Evolutionary conservation across 2,797 vertebrate genomes (phyloP), one percentile per base, ranked within the genome.

Genomic region (Pseudochaenichthys georgianus): DNA sequence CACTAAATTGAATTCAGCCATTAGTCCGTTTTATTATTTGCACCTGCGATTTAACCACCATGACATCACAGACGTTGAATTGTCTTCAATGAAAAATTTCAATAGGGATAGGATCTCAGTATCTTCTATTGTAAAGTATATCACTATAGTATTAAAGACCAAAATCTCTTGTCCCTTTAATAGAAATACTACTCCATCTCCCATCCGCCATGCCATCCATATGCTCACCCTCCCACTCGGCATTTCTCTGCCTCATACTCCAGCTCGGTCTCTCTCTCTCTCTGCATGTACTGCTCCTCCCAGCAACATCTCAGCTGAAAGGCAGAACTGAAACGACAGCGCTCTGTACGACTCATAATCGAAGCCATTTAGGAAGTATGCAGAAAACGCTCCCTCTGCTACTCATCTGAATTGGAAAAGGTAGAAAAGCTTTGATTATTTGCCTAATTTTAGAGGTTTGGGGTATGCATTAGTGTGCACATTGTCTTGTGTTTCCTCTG

Each of bases 241-340:
- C 46, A 83, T 59, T 75, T 75, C 80, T 60, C 80, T 59, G 63
- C 83, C 77, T 88, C 83, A 86, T 85, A 76, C 86, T 80, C 79
- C 82, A 86, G 73, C 81, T 77, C 85, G 75, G 74, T 55, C 73
- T 79, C 72, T 64, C 77, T 65, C 51, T 77, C 64, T 66, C 83
- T 87, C 85, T 74, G 83, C 80, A 80, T 88, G 81, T 84, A 87
- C 84, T 82, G 84, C 79, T 85, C 82, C 84, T 90, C 86, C 82
- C 38, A 67, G 79, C 84, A 89, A 83, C 83, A 87, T 89, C 88
- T 4, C 73, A 64, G 77, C 89, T 77, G 81, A 89, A 85, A 91
- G 84, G 78, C 88, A 90, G 92, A 93, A 91, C 81, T 71, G 89
- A 92, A 94, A 93, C 90, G 60, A 78, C 82, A 59, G 78, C 63